Evolutionary conservation across 1,140 invertebrate genomes (phyloP), one percentile per base, ranked within the genome.

Genomic region (Ericerus pela): DNA sequence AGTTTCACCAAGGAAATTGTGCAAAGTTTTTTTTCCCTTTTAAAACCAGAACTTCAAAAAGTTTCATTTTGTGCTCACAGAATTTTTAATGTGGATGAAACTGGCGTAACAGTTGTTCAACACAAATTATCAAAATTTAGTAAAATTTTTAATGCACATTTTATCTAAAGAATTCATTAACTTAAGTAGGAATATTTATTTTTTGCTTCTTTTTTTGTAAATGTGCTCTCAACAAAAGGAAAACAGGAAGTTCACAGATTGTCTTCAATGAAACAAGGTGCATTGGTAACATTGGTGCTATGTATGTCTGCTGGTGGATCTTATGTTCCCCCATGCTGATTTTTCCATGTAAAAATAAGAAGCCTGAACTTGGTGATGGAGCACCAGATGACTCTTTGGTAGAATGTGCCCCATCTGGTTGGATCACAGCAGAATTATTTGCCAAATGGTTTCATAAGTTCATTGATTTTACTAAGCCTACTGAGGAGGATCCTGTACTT

Each of bases 1-100:
- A 65, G 61, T 12, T 75, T 75, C 58, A 74, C 74, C 54, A 62
- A 62, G 58, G 47, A 53, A 51, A 66, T 62, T 60, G 66, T 69
- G 14, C 55, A 56, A 51, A 41, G 52, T 52, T 70, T 71, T 62
- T 70, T 66, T 60, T 56, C 62, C 24, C 64, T 67, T 58, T 61
- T 65, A 29, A 57, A 58, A 53, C 38, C 20, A 26, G 58, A 62
- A 14, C 26, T 55, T 12, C 18, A 53, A 38, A 58, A 58, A 30
- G 16, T 56, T 28, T 37, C 58, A 11, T 63, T 56, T 54, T 5
- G 10, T 28, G 26, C 60, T 56, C 41, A 60, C 29, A 55, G 59
- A 26, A 62, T 69, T 14, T 70, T 63, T 54, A 71, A 71, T 63
- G 56, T 66, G 51, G 65, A 68, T 58, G 66, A 68, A 51, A 71